These are phyloP conservation scores for Diarsia mendica DNA, from an alignment of 2,888 invertebrate genomes.

Conservation along the genomic window DNA sequence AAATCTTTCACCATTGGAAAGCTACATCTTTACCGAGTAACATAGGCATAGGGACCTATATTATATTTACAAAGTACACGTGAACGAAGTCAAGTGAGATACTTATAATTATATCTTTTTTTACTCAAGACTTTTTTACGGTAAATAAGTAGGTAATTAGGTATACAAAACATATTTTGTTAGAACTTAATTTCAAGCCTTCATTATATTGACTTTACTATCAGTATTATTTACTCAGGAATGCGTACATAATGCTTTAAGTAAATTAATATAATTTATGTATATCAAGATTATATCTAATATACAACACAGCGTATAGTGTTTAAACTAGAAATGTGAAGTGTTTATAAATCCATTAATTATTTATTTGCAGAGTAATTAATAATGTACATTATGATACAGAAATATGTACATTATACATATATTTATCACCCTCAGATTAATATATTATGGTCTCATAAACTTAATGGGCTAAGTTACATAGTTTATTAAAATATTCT, in stretches of 20 bases:
- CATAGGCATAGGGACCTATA: too few species aligned
- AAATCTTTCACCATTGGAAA: too few species aligned
- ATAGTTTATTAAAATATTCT: conserved; percentile 45
- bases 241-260: background rate
- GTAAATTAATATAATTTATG: background rate
- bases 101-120: too few species aligned
- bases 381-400: conserved; percentile 5
- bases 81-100: too few species aligned
- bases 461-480: background rate
- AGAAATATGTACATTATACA: conserved; percentile 26
- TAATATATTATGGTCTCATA: conserved; percentile 17
- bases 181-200: background rate
- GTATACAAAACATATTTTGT: background rate
- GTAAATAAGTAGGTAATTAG: too few species aligned
- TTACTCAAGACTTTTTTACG: background rate
- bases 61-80: too few species aligned
- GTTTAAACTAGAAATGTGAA: conserved; percentile 11
- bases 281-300: conserved; percentile 16
- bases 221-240: background rate
- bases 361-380: conserved; percentile 27
- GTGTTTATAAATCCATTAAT: conserved; percentile 25
- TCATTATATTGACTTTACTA: background rate
- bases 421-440: conserved; percentile 25
- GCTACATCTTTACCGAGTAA: too few species aligned
- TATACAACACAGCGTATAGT: background rate